Conservation (phyloP, 2,888 invertebrate genomes). For the Boloria selene region DNA sequence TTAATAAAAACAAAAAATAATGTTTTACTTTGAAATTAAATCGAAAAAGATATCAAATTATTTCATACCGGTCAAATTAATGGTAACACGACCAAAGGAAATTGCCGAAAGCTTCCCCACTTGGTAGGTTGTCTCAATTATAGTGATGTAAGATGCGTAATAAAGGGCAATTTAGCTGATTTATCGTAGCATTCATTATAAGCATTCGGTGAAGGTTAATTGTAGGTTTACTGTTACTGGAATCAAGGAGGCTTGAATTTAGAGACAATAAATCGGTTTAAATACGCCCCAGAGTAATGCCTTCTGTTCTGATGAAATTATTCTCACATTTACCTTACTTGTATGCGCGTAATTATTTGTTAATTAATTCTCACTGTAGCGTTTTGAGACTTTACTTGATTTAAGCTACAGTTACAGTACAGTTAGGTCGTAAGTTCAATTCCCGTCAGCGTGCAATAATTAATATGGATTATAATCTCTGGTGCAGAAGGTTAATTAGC, state of each 20-base stretch:
- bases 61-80: slow-evolving; percentile 18
- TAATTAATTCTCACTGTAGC: no score
- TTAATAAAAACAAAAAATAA: no score
- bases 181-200: slow-evolving; percentile 75
- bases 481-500: no score
- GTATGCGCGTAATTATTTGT: no score
- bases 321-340: background rate
- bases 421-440: no score
- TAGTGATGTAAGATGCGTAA: slow-evolving; percentile 77
- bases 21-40: no score
- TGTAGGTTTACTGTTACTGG: slow-evolving; percentile 62
- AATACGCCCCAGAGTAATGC: slow-evolving; percentile 13
- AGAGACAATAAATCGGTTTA: slow-evolving; percentile 34
- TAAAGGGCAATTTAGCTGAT: slow-evolving; percentile 74
- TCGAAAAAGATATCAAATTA: background rate
- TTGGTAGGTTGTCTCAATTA: slow-evolving; percentile 68
- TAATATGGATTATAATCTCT: no score
- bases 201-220: slow-evolving; percentile 63
- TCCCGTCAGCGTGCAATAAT: no score
- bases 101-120: slow-evolving; percentile 58
- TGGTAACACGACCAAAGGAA: slow-evolving; percentile 42
- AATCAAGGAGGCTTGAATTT: slow-evolving; percentile 35
- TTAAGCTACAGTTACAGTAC: no score
- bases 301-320: slow-evolving; percentile 20
- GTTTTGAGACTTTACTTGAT: no score